Percentiles rank a stretch among this genome's conserved stretches.
Conservation (phyloP, 2,113 vertebrate species). For the Rafetus swinhoei region DNA sequence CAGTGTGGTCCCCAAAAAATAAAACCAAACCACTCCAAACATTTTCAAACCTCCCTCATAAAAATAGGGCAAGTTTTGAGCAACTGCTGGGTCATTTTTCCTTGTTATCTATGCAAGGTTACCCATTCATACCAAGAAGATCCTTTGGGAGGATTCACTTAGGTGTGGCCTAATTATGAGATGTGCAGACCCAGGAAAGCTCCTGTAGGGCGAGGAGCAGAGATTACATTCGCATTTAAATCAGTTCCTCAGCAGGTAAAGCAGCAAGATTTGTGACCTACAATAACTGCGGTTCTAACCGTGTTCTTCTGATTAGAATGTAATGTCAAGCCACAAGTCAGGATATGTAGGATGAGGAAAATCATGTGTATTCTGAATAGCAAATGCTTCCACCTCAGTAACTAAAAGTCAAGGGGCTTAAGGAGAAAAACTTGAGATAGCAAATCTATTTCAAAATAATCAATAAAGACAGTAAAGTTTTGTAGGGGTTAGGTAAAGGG, state of each 20-base stretch:
- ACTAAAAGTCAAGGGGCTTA: background rate
- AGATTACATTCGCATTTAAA: conserved; percentile 62
- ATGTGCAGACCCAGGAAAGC: conserved; percentile 57
- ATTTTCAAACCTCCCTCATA: conserved; percentile 3
- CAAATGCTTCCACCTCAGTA: background rate
- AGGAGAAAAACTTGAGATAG: background rate
- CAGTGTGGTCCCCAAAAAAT: background rate
- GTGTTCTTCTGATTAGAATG: conserved; percentile 15
- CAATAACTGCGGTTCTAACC: conserved; percentile 1
- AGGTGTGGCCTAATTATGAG: conserved; percentile 66
- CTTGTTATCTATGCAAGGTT: conserved; percentile 68
- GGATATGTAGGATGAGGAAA: conserved; percentile 46
- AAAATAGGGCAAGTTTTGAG: conserved; percentile 3
- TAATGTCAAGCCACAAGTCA: conserved; percentile 48
- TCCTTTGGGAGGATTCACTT: conserved; percentile 56
- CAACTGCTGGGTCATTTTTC: background rate
- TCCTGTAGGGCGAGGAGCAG: conserved; percentile 51
- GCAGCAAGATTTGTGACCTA: conserved; percentile 36
- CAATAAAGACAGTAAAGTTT: conserved; percentile 7
- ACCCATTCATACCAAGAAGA: conserved; percentile 50
- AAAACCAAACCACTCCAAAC: background rate
- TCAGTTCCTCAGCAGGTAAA: conserved; percentile 27
- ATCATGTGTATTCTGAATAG: background rate
- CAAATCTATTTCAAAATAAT: conserved; percentile 13
- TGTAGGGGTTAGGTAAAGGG: background rate